Evolutionary conservation across 30 jellyfish, hydroid and myxozoan genomes (phyloP).

Genomic region (Aurelia sp.): DNA sequence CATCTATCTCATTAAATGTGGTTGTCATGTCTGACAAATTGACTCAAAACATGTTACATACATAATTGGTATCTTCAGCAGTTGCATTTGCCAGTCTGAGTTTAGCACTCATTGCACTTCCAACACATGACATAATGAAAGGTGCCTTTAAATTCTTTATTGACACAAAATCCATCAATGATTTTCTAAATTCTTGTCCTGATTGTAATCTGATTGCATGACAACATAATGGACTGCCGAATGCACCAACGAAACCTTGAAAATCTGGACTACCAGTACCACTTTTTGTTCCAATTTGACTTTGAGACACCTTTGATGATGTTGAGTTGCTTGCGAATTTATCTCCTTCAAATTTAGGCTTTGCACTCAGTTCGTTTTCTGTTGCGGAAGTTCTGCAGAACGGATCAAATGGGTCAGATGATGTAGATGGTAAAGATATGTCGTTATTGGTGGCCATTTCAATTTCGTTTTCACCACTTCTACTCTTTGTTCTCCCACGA

Average conservation of each 20-base stretch:
- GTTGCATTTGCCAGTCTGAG: conserved; percentile 89
- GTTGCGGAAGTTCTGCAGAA: background rate
- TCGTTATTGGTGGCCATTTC: conserved; percentile 36
- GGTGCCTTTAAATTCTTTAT: conserved; percentile 83
- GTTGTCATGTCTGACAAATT: too few relatives aligned
- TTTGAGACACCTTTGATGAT: conserved; percentile 10
- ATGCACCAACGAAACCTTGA: conserved; percentile 25
- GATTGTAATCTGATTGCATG: conserved; percentile 80
- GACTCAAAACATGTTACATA: conserved; percentile 33
- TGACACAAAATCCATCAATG: conserved; percentile 72
- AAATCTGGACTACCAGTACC: conserved; percentile 6
- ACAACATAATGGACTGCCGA: conserved; percentile 86
- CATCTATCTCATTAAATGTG: too few relatives aligned
- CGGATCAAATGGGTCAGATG: conserved; percentile 26
- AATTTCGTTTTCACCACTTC: too few relatives aligned
- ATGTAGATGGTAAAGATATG: conserved; percentile 32
- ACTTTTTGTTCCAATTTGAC: conserved; percentile 29
- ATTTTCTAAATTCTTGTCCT: conserved; percentile 89
- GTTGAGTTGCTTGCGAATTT: too few relatives aligned
- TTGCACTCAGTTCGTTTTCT: conserved; percentile 30
- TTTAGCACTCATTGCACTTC: conserved; percentile 89
- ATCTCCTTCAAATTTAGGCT: conserved; percentile 9
- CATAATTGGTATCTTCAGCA: conserved; percentile 85
- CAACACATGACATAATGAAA: conserved; percentile 91
- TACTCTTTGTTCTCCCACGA: too few relatives aligned